Evolutionary conservation across 2,888 invertebrate genomes (phyloP), one percentile per base, ranked within the genome.

Genomic region (Archips crataeganus): DNA sequence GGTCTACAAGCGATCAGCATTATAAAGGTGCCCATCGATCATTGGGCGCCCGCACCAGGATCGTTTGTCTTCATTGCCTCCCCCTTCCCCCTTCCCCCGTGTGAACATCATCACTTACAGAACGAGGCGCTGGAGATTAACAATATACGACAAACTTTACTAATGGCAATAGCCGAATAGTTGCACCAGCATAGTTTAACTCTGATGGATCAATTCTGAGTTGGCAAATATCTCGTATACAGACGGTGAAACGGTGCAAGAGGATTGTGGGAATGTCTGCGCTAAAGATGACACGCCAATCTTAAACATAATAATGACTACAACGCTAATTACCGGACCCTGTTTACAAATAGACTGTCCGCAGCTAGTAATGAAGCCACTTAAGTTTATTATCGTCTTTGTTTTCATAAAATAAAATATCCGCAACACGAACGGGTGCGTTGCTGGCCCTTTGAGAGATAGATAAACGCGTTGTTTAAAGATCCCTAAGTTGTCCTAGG

Each of bases 51-150:
- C n/a, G 3, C 2, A 51, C 15, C 6, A 15, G 32, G n/a, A 32
- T 65, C 65, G 65, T 65, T 65, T 51, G 65, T 65, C 65, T 65
- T 65, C 65, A 65, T 65, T 36, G 32, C 47, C 34, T 9, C 13
- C 49, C 32, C 2, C 61, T 8, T 3, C 23, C 9, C n/a, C 47
- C 34, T 9, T 8, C 49, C 32, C 5, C 32, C 11, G 57, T 10
- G 57, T 32, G 57, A 57, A 11, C 54, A 10, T 32, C 10, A 57
- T 10, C 57, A 32, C 51, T 15, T 15, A 11, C 32, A n/a, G 23
- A 63, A 49, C 63, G 63, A 63, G 47, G 32, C 45, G 47, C 63
- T 63, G 5, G 63, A 34, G 63, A 63, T 47, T 49, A 62, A 62
- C 62, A 62, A 47, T 45, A 11, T 11, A 32, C 32, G 57, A 32